A percentile compares a stretch with the other conserved stretches of the same genome.
These are phyloP conservation scores for Neosilurus hyrtlii DNA, from an alignment of 2,797 vertebrate genomes.

Conservation along the genomic window DNA sequence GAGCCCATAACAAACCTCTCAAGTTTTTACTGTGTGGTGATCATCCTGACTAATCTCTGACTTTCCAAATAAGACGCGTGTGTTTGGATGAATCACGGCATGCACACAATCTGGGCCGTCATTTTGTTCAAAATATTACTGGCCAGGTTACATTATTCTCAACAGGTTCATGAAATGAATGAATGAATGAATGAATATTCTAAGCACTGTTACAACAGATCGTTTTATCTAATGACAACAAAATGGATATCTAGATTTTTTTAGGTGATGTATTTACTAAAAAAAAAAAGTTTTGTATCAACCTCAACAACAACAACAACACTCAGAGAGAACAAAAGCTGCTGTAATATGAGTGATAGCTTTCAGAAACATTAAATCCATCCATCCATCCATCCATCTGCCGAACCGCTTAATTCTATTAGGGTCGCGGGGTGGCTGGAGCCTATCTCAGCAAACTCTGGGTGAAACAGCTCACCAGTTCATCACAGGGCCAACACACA, in stretches of 20 bases:
- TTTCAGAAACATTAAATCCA: background rate
- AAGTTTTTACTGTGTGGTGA: background rate
- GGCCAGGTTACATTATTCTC: background rate
- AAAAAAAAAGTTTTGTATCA: background rate
- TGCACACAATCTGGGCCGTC: background rate
- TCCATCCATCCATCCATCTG: background rate
- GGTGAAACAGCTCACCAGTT: too few relatives aligned
- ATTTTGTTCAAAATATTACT: background rate
- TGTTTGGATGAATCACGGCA: slow-evolving; percentile 10
- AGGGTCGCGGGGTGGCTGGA: too few relatives aligned
- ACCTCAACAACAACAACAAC: background rate
- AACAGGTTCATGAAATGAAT: background rate
- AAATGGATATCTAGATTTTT: background rate
- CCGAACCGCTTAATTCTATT: too few relatives aligned
- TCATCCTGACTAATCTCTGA: slow-evolving; percentile 3
- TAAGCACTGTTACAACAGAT: background rate
- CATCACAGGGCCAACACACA: too few relatives aligned
- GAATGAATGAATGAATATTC: too few relatives aligned
- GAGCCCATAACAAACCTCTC: background rate
- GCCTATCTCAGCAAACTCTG: too few relatives aligned
- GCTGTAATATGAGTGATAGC: background rate
- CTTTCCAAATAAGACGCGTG: background rate
- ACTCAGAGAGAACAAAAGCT: background rate
- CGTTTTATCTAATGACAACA: background rate
- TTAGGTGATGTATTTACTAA: background rate